These are phyloP conservation scores for Macrotus californicus DNA, from an alignment of 2,113 vertebrate species.

Conservation along the genomic window DNA sequence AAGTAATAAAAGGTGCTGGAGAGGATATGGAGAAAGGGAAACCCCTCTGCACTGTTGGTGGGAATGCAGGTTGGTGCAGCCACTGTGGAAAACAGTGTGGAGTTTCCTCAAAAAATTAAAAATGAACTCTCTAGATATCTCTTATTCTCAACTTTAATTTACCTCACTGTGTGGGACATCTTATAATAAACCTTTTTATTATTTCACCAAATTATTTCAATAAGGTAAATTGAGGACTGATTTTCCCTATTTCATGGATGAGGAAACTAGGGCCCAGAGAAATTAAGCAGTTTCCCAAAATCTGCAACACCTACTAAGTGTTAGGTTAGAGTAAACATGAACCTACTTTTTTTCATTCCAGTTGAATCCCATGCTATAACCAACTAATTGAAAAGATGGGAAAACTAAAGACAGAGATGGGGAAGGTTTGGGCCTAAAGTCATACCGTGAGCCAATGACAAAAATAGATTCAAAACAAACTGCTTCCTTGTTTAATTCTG, in stretches of 20 bases:
- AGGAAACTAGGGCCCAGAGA: too few relatives aligned
- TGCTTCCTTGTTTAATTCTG: not conserved
- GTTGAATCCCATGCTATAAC: not conserved
- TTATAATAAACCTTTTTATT: not conserved
- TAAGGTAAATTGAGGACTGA: not conserved
- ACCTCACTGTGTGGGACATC: not conserved
- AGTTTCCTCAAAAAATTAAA: too few relatives aligned
- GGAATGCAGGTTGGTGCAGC: too few relatives aligned
- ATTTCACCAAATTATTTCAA: not conserved
- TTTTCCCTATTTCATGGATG: too few relatives aligned
- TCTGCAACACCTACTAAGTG: not conserved
- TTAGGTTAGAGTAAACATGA: not conserved
- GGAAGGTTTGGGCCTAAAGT: not conserved
- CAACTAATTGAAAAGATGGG: not conserved
- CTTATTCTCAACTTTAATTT: not conserved
- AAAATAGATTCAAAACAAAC: not conserved
- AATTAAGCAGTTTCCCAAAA: not conserved
- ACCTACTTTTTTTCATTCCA: not conserved
- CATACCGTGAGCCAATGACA: not conserved
- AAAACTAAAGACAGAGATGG: not conserved
- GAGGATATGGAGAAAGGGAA: too few relatives aligned
- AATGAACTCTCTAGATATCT: not conserved
- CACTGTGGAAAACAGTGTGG: too few relatives aligned
- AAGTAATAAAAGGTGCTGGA: too few relatives aligned
- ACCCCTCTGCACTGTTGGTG: too few relatives aligned